Evolutionary conservation across 2,888 invertebrate species (phyloP), one percentile per base, ranked within the genome.

Genomic region (Drosophila heteroneura): DNA sequence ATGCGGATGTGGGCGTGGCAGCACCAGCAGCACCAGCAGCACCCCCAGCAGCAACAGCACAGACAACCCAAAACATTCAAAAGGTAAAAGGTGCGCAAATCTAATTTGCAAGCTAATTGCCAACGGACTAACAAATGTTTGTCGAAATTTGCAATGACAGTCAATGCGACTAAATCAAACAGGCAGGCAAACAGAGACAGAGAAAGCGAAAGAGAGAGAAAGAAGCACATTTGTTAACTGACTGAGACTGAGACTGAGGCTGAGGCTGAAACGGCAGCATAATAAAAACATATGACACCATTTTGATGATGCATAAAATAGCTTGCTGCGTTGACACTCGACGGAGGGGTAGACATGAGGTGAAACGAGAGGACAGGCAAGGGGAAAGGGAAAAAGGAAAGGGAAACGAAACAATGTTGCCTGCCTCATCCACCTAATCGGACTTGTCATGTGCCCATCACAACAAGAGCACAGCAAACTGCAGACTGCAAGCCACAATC

Each of bases 271-370:
- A 47, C 4, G 47, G 22, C 16, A 16, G 26, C 70, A 54, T 69
- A 76, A 85, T 83, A 85, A 82, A 85, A 85, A 82, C 85, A 85
- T 85, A 85, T 85, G 84, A 85, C 84, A 81, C 73, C 81, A 85
- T 85, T 85, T 74, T 76, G 83, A 84, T 73, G 79, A 85, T 85
- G 84, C 85, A 85, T 73, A 70, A 84, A 85, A 85, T 79, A 79
- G 83, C 79, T 75, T 63, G 82, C 68, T 70, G 69, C 72, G 82
- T 79, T 80, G 83, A 85, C 83, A 84, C 85, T 74, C 68, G 47
- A 14, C 37, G n/a, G 33, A 30, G 19, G 30, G 47, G 16, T 26
- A 16, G 26, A 3, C 22, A n/a, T 41, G 22, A 44, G 44, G 44
- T n/a, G 41, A 41, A n/a, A 10, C 41, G 41, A n/a, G 41, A 5